Conservation (phyloP, 2,797 vertebrate genomes). For the Sebastes minor region DNA sequence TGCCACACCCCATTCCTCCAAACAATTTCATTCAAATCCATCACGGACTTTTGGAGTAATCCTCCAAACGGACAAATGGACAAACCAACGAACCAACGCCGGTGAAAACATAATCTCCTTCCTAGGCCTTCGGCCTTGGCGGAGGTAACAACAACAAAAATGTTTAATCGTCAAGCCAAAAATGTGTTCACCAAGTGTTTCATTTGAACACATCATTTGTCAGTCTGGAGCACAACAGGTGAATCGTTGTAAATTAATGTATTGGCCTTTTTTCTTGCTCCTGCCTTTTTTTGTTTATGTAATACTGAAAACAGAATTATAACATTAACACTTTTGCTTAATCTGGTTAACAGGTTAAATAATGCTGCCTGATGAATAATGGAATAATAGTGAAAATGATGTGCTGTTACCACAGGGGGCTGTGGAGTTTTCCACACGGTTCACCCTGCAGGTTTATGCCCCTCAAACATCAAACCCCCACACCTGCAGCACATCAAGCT, state of each 20-base stretch:
- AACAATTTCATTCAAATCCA: too few relatives aligned
- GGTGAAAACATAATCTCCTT: too few relatives aligned
- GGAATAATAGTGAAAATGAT: not conserved
- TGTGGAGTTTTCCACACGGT: conserved; percentile 30
- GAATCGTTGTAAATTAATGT: not conserved
- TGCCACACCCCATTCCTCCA: too few relatives aligned
- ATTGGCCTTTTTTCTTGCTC: not conserved
- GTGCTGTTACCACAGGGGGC: conserved; percentile 8
- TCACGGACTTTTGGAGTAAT: fast-evolving
- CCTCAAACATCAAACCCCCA: conserved; percentile 52
- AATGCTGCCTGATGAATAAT: conserved; percentile 11
- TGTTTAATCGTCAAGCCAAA: not conserved
- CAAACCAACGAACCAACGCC: fast-evolving
- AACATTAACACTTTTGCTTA: not conserved
- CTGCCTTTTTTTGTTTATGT: not conserved
- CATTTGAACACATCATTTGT: not conserved
- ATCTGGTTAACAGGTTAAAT: conserved; percentile 22
- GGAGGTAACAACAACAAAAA: not conserved
- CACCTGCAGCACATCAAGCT: conserved; percentile 67
- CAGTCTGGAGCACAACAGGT: not conserved
- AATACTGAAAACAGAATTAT: not conserved
- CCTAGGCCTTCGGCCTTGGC: too few relatives aligned
- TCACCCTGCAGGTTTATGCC: conserved; percentile 37
- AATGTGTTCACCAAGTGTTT: not conserved
- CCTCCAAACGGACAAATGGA: too few relatives aligned